Conservation (phyloP, 2,888 invertebrate genomes). For the Lissonota sp. region DNA sequence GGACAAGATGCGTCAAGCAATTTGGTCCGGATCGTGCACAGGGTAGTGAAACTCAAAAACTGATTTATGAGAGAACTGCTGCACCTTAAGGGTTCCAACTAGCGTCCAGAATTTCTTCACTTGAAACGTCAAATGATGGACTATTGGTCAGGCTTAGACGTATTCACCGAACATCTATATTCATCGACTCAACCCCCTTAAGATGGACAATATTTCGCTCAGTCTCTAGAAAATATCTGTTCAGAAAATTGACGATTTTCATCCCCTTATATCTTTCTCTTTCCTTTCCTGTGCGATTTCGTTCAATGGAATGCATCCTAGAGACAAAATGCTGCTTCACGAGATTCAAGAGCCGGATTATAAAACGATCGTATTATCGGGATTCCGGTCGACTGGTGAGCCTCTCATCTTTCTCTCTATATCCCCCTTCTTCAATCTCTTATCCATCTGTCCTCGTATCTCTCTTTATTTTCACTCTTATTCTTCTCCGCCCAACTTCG, state of each 20-base stretch:
- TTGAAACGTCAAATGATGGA: too few relatives aligned
- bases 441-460: slow-evolving; percentile 45
- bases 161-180: too few relatives aligned
- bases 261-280: neutral
- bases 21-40: too few relatives aligned
- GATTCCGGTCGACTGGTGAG: slow-evolving; percentile 61
- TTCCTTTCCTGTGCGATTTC: slow-evolving; percentile 7
- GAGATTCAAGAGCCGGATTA: slow-evolving; percentile 67
- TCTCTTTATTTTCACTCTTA: slow-evolving; percentile 47
- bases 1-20: too few relatives aligned
- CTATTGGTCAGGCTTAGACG: too few relatives aligned
- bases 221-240: too few relatives aligned
- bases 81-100: too few relatives aligned
- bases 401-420: slow-evolving; percentile 31
- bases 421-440: slow-evolving; percentile 43
- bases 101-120: too few relatives aligned
- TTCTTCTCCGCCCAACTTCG: slow-evolving; percentile 9
- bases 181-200: too few relatives aligned
- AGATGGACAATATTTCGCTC: too few relatives aligned
- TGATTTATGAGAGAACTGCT: too few relatives aligned
- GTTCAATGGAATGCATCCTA: slow-evolving; percentile 11
- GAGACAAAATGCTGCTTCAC: slow-evolving; percentile 52
- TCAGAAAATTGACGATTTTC: neutral
- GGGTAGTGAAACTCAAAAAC: too few relatives aligned
- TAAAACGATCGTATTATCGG: slow-evolving; percentile 73